These are phyloP conservation scores for Cherax quadricarinatus DNA, from an alignment of 1,140 invertebrate species.

Conservation along the genomic window DNA sequence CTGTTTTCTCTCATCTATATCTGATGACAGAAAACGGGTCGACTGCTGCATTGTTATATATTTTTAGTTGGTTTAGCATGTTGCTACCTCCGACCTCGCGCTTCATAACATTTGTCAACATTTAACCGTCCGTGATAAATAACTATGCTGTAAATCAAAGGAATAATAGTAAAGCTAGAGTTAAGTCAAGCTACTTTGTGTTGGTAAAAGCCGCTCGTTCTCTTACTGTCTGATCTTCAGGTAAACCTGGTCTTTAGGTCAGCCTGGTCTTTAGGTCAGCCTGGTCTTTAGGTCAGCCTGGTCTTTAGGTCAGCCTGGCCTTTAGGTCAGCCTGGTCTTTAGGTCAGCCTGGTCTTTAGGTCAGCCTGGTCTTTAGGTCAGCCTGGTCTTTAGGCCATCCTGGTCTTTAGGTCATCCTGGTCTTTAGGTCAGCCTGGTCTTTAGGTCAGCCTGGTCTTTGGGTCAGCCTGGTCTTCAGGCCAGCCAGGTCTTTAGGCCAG, in stretches of 20 bases:
- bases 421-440: neutral
- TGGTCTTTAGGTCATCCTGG: too few relatives aligned
- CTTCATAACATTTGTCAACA: conserved; percentile 10
- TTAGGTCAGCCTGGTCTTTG: neutral
- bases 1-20: conserved; percentile 40
- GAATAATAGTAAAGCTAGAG: conserved; percentile 12
- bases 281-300: too few relatives aligned
- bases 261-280: too few relatives aligned
- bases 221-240: neutral
- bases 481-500: too few relatives aligned
- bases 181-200: neutral
- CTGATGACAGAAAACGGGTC: conserved; percentile 29
- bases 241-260: too few relatives aligned
- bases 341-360: too few relatives aligned
- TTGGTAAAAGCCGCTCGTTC: neutral
- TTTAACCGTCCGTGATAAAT: conserved; percentile 4
- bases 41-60: neutral
- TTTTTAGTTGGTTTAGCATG: conserved; percentile 27
- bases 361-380: too few relatives aligned
- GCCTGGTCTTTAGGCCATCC: too few relatives aligned
- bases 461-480: neutral
- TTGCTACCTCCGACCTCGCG: conserved; percentile 5
- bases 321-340: too few relatives aligned
- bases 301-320: too few relatives aligned
- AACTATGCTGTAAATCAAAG: neutral